Conservation (phyloP, 2,113 vertebrate species). For the Syrrhaptes paradoxus region DNA sequence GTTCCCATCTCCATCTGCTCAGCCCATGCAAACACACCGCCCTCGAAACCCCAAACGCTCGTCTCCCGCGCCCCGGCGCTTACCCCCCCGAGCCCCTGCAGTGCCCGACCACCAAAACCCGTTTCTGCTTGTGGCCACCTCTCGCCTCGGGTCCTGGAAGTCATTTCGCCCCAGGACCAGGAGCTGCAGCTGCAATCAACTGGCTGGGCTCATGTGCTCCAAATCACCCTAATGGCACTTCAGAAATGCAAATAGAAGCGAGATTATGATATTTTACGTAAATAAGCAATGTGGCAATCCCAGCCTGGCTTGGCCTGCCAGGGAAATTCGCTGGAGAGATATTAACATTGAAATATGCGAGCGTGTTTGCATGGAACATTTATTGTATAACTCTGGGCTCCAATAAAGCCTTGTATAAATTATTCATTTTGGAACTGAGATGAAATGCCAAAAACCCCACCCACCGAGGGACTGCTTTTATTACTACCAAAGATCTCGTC, state of each 20-base stretch:
- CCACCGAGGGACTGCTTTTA: constrained; percentile 32
- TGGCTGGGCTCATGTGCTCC: constrained; percentile 18
- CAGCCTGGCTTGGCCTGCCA: constrained; percentile 65
- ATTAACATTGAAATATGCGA: constrained; percentile 64
- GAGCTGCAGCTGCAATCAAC: constrained; percentile 23
- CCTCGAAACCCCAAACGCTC: not conserved
- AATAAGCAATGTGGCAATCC: constrained; percentile 71
- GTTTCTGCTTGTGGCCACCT: not conserved
- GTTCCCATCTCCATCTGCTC: not conserved
- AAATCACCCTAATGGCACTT: constrained; percentile 44
- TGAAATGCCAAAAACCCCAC: constrained; percentile 51
- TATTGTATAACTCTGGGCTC: constrained; percentile 65
- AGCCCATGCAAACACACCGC: not conserved
- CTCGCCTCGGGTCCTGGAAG: not conserved
- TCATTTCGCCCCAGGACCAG: not conserved
- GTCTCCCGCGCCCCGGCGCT: not conserved
- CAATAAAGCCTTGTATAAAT: constrained; percentile 69
- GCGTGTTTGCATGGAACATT: constrained; percentile 66
- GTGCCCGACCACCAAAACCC: not conserved
- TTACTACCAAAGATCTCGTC: not conserved
- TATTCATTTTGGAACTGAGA: constrained; percentile 70
- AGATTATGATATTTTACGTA: constrained; percentile 73
- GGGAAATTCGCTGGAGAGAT: constrained; percentile 64
- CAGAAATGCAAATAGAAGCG: constrained; percentile 71
- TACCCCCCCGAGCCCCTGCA: not conserved